Evolutionary conservation across 1,140 invertebrate genomes (phyloP).

Genomic region (Calephelis virginiensis): DNA sequence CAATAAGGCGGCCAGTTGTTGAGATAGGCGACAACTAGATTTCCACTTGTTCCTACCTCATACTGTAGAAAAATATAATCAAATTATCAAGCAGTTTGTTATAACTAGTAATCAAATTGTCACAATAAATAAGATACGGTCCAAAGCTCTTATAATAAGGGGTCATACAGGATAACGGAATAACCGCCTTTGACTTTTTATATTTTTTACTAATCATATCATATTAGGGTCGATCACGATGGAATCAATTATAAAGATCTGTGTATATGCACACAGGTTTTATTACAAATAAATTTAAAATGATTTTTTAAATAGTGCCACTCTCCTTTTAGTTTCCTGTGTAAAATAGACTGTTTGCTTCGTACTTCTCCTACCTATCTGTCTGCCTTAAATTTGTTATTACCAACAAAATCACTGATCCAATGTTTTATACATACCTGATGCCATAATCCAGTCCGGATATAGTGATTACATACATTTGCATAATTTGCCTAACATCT

Average conservation of each 20-base stretch:
- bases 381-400: too few relatives aligned
- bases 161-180: constrained; percentile 41
- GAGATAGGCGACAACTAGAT: too few relatives aligned
- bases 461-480: too few relatives aligned
- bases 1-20: too few relatives aligned
- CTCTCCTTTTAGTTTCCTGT: too few relatives aligned
- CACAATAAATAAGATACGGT: constrained; percentile 49
- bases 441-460: too few relatives aligned
- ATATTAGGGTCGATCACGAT: constrained; percentile 23
- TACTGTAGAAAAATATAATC: constrained; percentile 1
- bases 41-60: not conserved
- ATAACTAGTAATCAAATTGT: constrained; percentile 39
- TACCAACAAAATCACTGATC: too few relatives aligned
- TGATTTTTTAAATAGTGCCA: too few relatives aligned
- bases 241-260: constrained; percentile 2
- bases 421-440: too few relatives aligned
- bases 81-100: constrained; percentile 3
- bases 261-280: not conserved
- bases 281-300: not conserved
- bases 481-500: too few relatives aligned
- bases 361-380: too few relatives aligned
- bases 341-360: too few relatives aligned
- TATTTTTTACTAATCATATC: constrained; percentile 31
- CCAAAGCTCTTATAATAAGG: constrained; percentile 34
- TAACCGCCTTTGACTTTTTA: constrained; percentile 32